Conservation (phyloP, 2,113 vertebrate genomes). For the Tympanuchus pallidicinctus region DNA sequence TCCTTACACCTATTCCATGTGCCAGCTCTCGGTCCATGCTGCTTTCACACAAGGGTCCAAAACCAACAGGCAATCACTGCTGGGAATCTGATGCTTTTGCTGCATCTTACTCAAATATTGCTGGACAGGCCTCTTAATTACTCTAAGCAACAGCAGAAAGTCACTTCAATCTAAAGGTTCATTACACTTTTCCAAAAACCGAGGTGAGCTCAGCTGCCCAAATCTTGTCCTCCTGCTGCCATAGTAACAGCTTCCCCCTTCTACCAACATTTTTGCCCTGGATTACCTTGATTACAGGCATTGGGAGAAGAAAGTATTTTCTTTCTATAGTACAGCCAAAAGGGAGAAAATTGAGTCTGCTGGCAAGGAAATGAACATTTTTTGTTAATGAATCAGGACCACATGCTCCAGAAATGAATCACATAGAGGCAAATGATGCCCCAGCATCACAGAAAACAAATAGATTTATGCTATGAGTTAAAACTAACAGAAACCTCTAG, state of each 20-base stretch:
- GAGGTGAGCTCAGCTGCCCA: not conserved
- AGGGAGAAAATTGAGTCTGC: not conserved
- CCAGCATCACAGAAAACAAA: not conserved
- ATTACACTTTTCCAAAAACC: not conserved
- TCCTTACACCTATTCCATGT: not conserved
- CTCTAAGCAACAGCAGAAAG: not conserved
- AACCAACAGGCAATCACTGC: rapidly evolving
- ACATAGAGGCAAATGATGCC: not conserved
- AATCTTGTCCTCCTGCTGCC: not conserved
- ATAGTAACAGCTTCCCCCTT: not conserved
- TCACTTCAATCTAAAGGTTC: not conserved
- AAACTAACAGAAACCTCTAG: not conserved
- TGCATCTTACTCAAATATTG: not conserved
- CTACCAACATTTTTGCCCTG: not conserved
- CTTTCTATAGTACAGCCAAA: not conserved
- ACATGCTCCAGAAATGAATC: not conserved
- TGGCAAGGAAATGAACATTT: not conserved
- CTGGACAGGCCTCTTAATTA: not conserved
- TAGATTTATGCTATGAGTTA: not conserved
- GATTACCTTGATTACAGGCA: not conserved
- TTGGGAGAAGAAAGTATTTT: not conserved
- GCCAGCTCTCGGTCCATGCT: rapidly evolving
- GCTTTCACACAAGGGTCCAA: not conserved
- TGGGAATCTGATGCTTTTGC: rapidly evolving
- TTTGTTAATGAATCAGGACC: not conserved